These are phyloP conservation scores for Parasteatoda lunata DNA, from an alignment of 2,888 invertebrate genomes.

Conservation along the genomic window DNA sequence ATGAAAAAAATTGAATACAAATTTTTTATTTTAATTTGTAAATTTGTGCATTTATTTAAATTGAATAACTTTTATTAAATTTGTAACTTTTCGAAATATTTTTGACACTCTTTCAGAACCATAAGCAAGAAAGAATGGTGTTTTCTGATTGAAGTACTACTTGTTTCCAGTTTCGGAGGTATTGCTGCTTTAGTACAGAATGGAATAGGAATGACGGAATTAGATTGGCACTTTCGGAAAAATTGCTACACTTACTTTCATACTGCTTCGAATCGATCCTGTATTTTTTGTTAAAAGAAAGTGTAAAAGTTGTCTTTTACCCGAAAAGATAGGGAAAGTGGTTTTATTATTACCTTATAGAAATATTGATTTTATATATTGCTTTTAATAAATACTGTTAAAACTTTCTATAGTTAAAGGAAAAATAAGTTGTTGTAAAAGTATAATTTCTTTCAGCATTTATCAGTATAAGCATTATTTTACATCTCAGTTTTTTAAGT, in stretches of 20 bases:
- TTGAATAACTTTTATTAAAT: conserved; percentile 72
- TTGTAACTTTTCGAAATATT: conserved; percentile 73
- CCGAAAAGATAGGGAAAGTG: too few relatives aligned
- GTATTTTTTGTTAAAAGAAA: not conserved
- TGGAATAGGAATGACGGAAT: not conserved
- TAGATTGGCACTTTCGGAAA: not conserved
- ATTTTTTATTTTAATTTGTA: not conserved
- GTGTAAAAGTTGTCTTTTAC: too few relatives aligned
- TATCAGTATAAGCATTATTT: too few relatives aligned
- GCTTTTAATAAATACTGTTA: too few relatives aligned
- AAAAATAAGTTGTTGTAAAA: too few relatives aligned
- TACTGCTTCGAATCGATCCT: not conserved
- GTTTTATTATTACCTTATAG: too few relatives aligned
- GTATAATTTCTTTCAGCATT: too few relatives aligned
- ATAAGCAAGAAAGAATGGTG: conserved; percentile 79
- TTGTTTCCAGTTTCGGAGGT: conserved; percentile 76
- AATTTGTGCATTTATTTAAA: not conserved
- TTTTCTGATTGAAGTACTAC: conserved; percentile 79
- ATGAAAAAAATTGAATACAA: not conserved
- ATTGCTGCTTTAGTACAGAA: not conserved
- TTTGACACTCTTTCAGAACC: conserved; percentile 75
- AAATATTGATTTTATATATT: too few relatives aligned
- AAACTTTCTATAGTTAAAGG: too few relatives aligned
- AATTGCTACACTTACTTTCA: not conserved
- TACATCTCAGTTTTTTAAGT: too few relatives aligned